A percentile compares a stretch with the other conserved stretches of the same genome.
phyloP scores from a whole-genome alignment of 2,113 vertebrate genomes.

The Bagarius yarrelli region DNA sequence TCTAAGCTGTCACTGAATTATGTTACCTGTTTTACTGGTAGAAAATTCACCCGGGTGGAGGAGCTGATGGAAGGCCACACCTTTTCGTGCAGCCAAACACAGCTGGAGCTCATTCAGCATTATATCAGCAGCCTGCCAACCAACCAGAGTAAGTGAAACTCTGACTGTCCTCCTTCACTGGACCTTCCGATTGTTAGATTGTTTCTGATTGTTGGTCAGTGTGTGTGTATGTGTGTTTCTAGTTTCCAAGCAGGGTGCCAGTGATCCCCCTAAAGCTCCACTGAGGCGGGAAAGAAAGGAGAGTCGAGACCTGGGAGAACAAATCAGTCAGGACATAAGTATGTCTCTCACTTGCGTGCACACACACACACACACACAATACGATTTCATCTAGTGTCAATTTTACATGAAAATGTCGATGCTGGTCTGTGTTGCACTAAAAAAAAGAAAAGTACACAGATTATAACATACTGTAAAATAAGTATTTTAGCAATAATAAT shows the following conservation, averaged over 20 bases:
- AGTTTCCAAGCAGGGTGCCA: constrained; percentile 50
- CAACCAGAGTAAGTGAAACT: constrained; percentile 62
- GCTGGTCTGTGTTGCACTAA: too few species aligned
- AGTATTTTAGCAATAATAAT: too few species aligned
- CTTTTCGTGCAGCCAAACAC: constrained; percentile 59
- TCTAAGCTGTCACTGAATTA: not conserved
- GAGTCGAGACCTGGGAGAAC: constrained; percentile 77
- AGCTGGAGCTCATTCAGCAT: constrained; percentile 66
- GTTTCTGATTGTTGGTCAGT: not conserved
- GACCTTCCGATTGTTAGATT: not conserved
- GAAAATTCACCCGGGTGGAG: constrained; percentile 65
- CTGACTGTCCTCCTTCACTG: not conserved
- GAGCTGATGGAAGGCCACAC: constrained; percentile 57
- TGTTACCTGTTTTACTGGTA: constrained; percentile 25
- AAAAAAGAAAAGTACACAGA: too few species aligned
- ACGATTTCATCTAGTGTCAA: too few species aligned
- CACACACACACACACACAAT: not conserved
- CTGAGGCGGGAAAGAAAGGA: constrained; percentile 79
- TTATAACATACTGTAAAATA: too few species aligned
- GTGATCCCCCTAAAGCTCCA: constrained; percentile 63
- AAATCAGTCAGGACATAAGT: constrained; percentile 76
- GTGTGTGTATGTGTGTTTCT: constrained; percentile 30
- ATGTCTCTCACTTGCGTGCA: constrained; percentile 11
- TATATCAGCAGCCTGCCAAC: constrained; percentile 62
- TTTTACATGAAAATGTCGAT: too few species aligned